Evolutionary conservation across 2,797 vertebrate genomes (phyloP), one percentile per base, ranked within the genome.

Genomic region (Crenuchus spilurus): DNA sequence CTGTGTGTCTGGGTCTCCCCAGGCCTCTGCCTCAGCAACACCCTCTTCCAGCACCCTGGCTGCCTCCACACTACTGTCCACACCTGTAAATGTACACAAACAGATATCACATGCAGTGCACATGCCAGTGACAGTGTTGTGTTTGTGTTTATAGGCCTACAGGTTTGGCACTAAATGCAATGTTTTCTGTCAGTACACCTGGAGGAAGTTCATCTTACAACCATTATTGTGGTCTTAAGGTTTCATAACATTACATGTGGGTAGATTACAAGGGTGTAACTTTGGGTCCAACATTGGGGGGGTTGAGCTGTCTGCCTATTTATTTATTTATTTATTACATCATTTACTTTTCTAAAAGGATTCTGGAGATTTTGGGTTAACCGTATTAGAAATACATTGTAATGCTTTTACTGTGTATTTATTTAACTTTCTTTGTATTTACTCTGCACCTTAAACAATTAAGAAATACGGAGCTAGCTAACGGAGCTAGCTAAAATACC

Each of bases 1-100:
- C 78, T 92, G 92, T 58, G 85, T 88, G 79, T 97, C 94, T 0
- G 35, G 72, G 78, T 97, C 95, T 57, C 89, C 91, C 84, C 94
- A 94, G 18, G 71, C 81, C 42, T 90, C 86, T 69, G 95, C 94
- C 75, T 99, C 95, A 73, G 79, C 26, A 10, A 94, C 86, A 31
- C 89, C 92, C 78, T 96, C 93, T 55, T 90, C 85, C 83, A 98
- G 85, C 75, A 95, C 74, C 52, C 35, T 82, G 64, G 85, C 81
- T 22, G 87, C 81, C 74, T 94, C 93, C 18, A 84, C 75, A 74
- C 92, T 85, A 51, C 88, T 80, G 77, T 94, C 86, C 0, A 87
- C 89, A 79, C 92, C 95, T 97, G 85, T n/a, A n/a, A n/a, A n/a
- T n/a, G n/a, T n/a, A n/a, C 82, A 88, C 13, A 79, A 22, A 51